Evolutionary conservation across 92 coral and sea anemone species (phyloP).

Genomic region (Muricea muricata): DNA sequence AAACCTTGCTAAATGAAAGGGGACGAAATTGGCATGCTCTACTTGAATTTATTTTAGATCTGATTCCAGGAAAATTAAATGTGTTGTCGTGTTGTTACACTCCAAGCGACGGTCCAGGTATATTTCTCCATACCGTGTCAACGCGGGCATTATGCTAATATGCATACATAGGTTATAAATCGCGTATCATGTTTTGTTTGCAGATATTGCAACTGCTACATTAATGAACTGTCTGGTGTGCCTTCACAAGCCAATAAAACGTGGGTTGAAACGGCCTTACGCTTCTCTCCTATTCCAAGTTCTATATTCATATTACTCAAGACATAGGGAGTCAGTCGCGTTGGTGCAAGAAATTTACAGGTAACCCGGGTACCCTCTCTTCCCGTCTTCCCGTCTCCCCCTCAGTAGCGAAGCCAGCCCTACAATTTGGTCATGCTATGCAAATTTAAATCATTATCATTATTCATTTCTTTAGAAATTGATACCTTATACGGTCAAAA

Average conservation of each 20-base stretch:
- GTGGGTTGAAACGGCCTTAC: conserved; percentile 78
- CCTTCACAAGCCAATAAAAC: conserved; percentile 81
- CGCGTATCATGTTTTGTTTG: conserved; percentile 21
- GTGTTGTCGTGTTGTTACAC: conserved; percentile 76
- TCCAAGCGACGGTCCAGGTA: conserved; percentile 74
- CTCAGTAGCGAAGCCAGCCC: no score
- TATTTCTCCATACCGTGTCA: not conserved
- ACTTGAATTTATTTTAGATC: conserved; percentile 54
- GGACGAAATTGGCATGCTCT: not conserved
- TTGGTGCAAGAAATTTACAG: conserved; percentile 86
- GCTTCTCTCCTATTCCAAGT: conserved; percentile 78
- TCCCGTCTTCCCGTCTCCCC: no score
- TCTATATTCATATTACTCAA: conserved; percentile 80
- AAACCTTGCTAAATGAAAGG: no score
- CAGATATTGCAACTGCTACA: conserved; percentile 53
- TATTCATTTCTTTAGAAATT: no score
- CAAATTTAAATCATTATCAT: no score
- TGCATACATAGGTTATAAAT: no score
- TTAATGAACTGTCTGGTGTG: conserved; percentile 80
- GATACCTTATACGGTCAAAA: no score
- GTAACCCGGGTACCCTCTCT: conserved; percentile 37
- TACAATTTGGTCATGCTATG: no score
- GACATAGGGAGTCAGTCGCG: conserved; percentile 76
- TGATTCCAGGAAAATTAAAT: conserved; percentile 74
- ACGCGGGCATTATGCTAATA: no score